Base-by-base conservation (phyloP, 92 coral and sea anemone species). In the Plumapathes pennacea region DNA sequence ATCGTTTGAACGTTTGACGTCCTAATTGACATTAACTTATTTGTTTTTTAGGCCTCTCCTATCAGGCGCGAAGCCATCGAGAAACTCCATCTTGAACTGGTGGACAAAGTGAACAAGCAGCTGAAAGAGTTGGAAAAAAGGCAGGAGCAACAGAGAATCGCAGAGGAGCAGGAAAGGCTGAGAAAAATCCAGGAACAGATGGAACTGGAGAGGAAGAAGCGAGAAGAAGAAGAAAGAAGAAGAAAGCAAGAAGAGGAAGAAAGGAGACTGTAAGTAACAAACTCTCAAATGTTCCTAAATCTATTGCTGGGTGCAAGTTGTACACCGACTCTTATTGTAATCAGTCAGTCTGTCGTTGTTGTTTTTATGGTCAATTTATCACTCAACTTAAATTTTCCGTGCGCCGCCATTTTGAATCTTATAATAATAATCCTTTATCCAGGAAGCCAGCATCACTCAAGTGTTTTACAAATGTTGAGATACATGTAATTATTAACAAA, bases 181-280 rank as follows among this genome's bases (percentile, higher is more conserved):
- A 64, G 96, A 13, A 92, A 92, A 75, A 92, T 92, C 46, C 83
- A 76, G 58, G 98, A 92, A 41, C 96, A 92, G 44, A 92, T 92
- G 98, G 98, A 92, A 51, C 60, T 77, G 70, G 98, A 92, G 41
- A 66, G 96, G 52, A 88, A 80, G 64, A 83, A 64, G 41, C 57
- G 98, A 32, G 98, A 92, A 72, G 96, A 92, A 51, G 98, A 92
- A 24, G 98, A 92, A 60, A 72, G 98, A 33, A 89, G 70, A 45
- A 71, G 98, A 28, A 88, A 56, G 65, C 86, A 83, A 39, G 78
- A 83, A 33, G 98, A 92, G 41, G 98, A 88, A 32, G 98, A 92
- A 33, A 60, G 77, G 50, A 71, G 62, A 26, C 56, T 91, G 96
- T 92, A 60, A 47, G 89, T 67, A 17, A 32, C 22, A n/a, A 8